These are phyloP conservation scores for Tenebrosternarchus preto DNA, from an alignment of 2,113 vertebrate genomes.

Conservation along the genomic window DNA sequence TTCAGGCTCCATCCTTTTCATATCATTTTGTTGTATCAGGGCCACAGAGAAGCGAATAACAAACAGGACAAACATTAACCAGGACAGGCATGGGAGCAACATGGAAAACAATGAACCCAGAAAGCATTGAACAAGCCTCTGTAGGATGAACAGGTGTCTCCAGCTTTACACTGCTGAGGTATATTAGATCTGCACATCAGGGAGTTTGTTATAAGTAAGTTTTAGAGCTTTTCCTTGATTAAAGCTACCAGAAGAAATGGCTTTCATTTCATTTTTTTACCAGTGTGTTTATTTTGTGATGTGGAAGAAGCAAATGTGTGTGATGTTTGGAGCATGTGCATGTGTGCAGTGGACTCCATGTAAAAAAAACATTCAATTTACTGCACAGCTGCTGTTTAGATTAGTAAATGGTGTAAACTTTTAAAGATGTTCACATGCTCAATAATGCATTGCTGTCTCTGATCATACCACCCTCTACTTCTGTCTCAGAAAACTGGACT, in stretches of 20 bases:
- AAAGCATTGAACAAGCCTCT: background rate
- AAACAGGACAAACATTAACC: constrained; percentile 27
- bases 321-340: constrained; percentile 37
- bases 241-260: constrained; percentile 61
- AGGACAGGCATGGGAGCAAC: constrained; percentile 35
- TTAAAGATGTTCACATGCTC: background rate
- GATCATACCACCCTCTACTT: background rate
- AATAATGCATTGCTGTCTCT: constrained; percentile 36
- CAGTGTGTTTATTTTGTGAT: constrained; percentile 34
- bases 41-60: constrained; percentile 21
- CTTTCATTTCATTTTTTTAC: constrained; percentile 16
- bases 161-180: background rate
- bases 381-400: constrained; percentile 11
- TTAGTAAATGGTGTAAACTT: constrained; percentile 4
- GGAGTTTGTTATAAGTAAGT: background rate
- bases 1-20: background rate
- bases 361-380: constrained; percentile 11
- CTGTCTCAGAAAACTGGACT: no score
- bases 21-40: constrained; percentile 36
- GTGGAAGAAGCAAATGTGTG: constrained; percentile 1
- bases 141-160: background rate
- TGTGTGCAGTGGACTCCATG: constrained; percentile 28
- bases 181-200: background rate
- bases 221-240: constrained; percentile 58
- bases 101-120: constrained; percentile 23